Evolutionary conservation across 2,888 invertebrate genomes (phyloP), one percentile per base, ranked within the genome.

Genomic region (Panopea generosa): DNA sequence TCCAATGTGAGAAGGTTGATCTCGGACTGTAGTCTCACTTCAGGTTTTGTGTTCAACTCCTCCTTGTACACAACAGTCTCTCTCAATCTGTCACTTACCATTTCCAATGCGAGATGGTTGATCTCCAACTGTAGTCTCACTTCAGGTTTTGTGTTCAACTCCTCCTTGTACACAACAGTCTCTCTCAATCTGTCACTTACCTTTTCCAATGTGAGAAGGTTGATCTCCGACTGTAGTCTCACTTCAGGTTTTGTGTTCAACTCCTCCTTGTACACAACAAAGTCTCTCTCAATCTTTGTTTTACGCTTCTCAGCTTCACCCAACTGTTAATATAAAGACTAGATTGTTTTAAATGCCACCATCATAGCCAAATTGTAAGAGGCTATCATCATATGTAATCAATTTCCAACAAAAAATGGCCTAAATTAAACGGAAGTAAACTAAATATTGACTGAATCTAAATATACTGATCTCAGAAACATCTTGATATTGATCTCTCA

Each of bases 101-200:
- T 93, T 81, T 93, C 93, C 45, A 92, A 75, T 14, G 89, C 91
- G 1, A 93, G 87, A 20, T 92, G 79, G 69, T 92, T 92, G 55
- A 93, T 90, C 82, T 93, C 93, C 29, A 93, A 89, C 86, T 93
- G 93, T 20, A 93, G 89, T 63, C 91, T 79, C 6, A 92, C 88
- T 76, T 93, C 92, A 20, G 92, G 92, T 72, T 91, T 91, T 26
- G 84, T 85, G 67, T 87, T 89, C 62, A 91, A 87, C 61, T 92
- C 89, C 56, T 92, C 92, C 67, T 89, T 90, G 65, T 87, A 92
- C 1, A 86, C 70, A 4, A n/a, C n/a, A n/a, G n/a, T n/a, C n/a
- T n/a, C n/a, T n/a, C n/a, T n/a, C n/a, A n/a, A n/a, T n/a, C n/a
- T n/a, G n/a, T 18, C 14, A 2, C 43, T 43, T 68, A 92, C 93